Evolutionary conservation across 2,113 vertebrate species (phyloP).

Genomic region (Ochotona curzoniae): DNA sequence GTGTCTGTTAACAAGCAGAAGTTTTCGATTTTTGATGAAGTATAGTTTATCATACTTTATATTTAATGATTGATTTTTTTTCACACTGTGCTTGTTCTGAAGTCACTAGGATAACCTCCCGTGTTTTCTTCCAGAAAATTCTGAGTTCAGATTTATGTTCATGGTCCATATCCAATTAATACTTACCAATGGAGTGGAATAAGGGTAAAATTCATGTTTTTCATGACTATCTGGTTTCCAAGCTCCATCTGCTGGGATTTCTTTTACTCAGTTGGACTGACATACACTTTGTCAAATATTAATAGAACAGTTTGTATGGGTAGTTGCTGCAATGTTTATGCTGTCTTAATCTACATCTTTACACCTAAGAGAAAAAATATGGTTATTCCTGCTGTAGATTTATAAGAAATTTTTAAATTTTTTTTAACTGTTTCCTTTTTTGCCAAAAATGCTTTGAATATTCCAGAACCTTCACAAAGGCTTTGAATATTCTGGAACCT

Average conservation of each 20-base stretch:
- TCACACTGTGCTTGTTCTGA: too few relatives aligned
- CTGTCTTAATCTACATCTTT: neutral
- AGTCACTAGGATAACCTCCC: neutral
- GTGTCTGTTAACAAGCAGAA: too few relatives aligned
- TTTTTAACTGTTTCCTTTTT: neutral
- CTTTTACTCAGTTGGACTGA: neutral
- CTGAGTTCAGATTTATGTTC: neutral
- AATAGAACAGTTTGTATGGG: neutral
- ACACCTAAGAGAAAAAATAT: neutral
- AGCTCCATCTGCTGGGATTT: neutral
- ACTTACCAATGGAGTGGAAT: slow-evolving; percentile 15
- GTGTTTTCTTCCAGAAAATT: neutral
- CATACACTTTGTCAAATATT: slow-evolving; percentile 27
- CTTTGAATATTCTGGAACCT: neutral
- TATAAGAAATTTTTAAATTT: neutral
- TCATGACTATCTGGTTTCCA: slow-evolving; percentile 2
- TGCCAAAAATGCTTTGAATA: neutral
- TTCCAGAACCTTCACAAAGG: neutral
- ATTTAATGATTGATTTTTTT: too few relatives aligned
- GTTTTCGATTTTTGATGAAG: too few relatives aligned
- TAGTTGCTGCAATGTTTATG: neutral
- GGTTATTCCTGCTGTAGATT: neutral
- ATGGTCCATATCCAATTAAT: neutral
- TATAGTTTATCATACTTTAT: too few relatives aligned
- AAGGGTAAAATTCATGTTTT: neutral